Base-by-base conservation (phyloP, 2,888 invertebrate genomes). In the Andrena praecox region DNA sequence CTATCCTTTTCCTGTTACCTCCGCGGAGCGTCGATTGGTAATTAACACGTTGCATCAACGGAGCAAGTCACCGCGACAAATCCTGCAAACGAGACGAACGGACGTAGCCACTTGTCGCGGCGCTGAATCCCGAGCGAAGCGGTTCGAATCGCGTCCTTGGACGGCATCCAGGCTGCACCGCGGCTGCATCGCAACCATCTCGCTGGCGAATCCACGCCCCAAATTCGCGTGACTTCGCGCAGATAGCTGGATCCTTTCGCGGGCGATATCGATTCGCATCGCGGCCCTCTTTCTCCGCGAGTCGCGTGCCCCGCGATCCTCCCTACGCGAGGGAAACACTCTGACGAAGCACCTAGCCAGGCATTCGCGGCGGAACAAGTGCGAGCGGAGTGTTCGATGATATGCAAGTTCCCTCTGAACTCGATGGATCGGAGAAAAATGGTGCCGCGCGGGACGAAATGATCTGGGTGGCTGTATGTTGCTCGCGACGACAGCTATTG, bases 151-250 rank as follows among this genome's bases (percentile, higher is more conserved):
- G 2, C 24, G 50, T 48, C 78, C 78, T 70, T 59, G 64, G 56
- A 3, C 5, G 27, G 59, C n/a, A 66, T 42, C 33, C 64, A 48
- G 64, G 64, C 10, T 20, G 33, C 31, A n/a, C 24, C 10, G 50
- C 52, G 27, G 20, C n/a, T 20, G 76, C 56, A 20, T 31, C 29
- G 69, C 31, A 35, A 54, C 59, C 59, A 20, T 66, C 62, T 50
- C 80, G 54, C 52, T 62, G 66, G 79, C 80, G 75, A 79, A 82
- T 87, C 86, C 88, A 86, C 86, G 79, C 86, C 86, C 83, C 80
- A 77, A 87, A 85, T 85, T 86, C 82, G 86, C 86, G 86, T 85
- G 86, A 86, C 86, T 85, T 77, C 50, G 73, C 79, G 79, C 48
- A 82, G 85, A 86, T 82, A 82, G 70, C 82, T 63, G 59, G 73